A percentile compares a stretch with the other conserved stretches of the same genome.
These are phyloP conservation scores for Phrynocephalus forsythii DNA, from an alignment of 2,797 vertebrate species.

Conservation along the genomic window DNA sequence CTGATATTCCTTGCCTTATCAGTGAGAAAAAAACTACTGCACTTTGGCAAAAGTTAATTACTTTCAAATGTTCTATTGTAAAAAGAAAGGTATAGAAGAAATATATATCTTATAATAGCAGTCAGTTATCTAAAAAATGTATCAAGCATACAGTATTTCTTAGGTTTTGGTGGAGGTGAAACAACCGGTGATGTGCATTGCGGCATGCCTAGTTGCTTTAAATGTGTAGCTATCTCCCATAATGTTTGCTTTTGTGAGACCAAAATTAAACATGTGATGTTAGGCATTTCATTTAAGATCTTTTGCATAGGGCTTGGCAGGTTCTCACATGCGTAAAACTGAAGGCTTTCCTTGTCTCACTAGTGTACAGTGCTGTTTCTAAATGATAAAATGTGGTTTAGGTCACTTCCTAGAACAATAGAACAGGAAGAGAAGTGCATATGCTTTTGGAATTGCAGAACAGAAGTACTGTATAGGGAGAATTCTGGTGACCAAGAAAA, in stretches of 20 bases:
- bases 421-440: neutral
- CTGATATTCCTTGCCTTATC: neutral
- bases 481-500: neutral
- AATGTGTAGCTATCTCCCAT: neutral
- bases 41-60: neutral
- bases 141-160: neutral
- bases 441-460: neutral
- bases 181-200: neutral
- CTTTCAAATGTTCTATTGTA: neutral
- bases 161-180: neutral
- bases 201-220: neutral
- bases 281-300: neutral
- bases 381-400: constrained; percentile 28
- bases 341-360: neutral
- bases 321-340: neutral
- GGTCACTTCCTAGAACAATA: constrained; percentile 1
- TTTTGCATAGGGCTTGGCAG: neutral
- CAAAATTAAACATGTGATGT: neutral
- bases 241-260: neutral
- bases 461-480: neutral
- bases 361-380: neutral
- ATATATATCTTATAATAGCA: neutral
- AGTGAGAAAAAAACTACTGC: neutral
- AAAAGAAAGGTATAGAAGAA: neutral
- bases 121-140: neutral